These are phyloP conservation scores for Cyclargus thomasi DNA, from an alignment of 1,140 invertebrate species.

Conservation along the genomic window DNA sequence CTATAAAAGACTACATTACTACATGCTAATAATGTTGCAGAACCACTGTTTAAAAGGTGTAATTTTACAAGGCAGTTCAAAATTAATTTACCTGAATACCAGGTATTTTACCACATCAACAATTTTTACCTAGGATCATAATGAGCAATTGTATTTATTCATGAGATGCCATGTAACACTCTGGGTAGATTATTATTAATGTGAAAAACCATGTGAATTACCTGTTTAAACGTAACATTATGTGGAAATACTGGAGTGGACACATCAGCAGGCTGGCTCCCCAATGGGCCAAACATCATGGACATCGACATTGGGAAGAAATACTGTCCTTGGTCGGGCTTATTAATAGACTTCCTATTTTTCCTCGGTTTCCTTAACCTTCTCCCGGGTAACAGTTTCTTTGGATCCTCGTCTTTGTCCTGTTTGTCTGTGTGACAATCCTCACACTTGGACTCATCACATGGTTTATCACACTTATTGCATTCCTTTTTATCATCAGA, in stretches of 20 bases:
- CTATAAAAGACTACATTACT: too few species aligned
- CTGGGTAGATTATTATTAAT: not conserved
- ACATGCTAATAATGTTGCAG: too few species aligned
- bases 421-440: conserved; percentile 40
- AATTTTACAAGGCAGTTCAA: not conserved
- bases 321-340: conserved; percentile 55
- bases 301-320: conserved; percentile 91
- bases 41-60: too few species aligned
- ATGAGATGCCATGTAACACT: not conserved
- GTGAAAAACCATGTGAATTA: conserved; percentile 52
- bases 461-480: conserved; percentile 49
- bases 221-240: conserved; percentile 91
- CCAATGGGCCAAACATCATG: conserved; percentile 86
- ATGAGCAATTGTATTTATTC: not conserved
- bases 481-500: conserved; percentile 45
- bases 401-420: conserved; percentile 49
- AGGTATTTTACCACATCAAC: not conserved
- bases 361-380: conserved; percentile 56
- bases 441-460: conserved; percentile 50
- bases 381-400: conserved; percentile 45
- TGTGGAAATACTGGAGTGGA: conserved; percentile 83
- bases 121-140: not conserved
- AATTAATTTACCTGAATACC: too few species aligned
- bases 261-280: conserved; percentile 77
- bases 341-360: conserved; percentile 58